Percentiles rank a stretch among this genome's conserved stretches.
Conservation (phyloP, 2,888 invertebrate genomes). For the Ferdinandea cuprea region DNA sequence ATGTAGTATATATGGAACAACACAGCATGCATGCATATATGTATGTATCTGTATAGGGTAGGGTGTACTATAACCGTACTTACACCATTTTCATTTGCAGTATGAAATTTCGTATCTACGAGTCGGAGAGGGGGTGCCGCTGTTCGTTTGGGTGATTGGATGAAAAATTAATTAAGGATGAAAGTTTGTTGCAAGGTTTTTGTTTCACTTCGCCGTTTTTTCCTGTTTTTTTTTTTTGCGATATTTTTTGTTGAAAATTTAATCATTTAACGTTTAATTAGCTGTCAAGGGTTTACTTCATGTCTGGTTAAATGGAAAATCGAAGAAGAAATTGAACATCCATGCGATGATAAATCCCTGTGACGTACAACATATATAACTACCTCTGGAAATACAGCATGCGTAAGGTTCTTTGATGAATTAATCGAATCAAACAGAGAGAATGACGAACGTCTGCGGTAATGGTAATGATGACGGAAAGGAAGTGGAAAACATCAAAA, state of each 20-base stretch:
- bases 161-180: slow-evolving; percentile 74
- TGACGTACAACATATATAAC: background rate
- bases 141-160: slow-evolving; percentile 63
- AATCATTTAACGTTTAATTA: slow-evolving; percentile 62
- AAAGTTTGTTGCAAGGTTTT: slow-evolving; percentile 60
- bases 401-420: slow-evolving; percentile 67
- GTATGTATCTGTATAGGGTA: too few relatives aligned
- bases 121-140: slow-evolving; percentile 6
- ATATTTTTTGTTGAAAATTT: slow-evolving; percentile 36
- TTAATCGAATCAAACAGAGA: slow-evolving; percentile 63
- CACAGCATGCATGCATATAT: slow-evolving; percentile 3
- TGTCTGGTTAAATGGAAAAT: slow-evolving; percentile 6
- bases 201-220: background rate
- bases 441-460: background rate
- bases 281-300: slow-evolving; percentile 41
- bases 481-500: slow-evolving; percentile 48
- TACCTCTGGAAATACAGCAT: slow-evolving; percentile 43
- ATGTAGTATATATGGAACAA: too few relatives aligned
- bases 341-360: slow-evolving; percentile 28
- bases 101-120: slow-evolving; percentile 49
- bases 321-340: slow-evolving; percentile 17
- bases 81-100: slow-evolving; percentile 41
- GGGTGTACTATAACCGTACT: background rate
- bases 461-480: background rate
- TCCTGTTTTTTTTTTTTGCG: background rate